These are phyloP conservation scores for Amiota communis DNA, from an alignment of 2,888 invertebrate species.

Conservation along the genomic window DNA sequence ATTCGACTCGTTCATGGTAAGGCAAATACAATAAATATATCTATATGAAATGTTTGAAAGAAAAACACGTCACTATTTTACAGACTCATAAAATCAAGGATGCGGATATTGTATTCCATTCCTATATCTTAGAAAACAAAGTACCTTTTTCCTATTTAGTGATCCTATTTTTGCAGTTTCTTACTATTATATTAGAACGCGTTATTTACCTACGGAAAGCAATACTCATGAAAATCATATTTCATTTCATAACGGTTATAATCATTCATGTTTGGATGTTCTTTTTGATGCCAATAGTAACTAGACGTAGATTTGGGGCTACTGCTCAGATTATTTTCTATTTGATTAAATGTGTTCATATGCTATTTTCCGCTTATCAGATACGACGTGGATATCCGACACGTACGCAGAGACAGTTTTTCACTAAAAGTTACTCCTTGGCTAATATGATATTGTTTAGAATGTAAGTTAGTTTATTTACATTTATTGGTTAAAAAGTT, in stretches of 20 bases:
- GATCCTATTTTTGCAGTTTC: conserved; percentile 95
- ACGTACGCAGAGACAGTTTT: conserved; percentile 95
- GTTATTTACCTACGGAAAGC: conserved; percentile 95
- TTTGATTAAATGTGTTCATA: conserved; percentile 96
- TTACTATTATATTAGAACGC: conserved; percentile 93
- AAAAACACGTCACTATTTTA: neutral
- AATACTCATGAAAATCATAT: conserved; percentile 89
- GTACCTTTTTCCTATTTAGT: conserved; percentile 95
- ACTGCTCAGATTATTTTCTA: conserved; percentile 93
- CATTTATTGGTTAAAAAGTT: too few species aligned
- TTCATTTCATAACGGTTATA: conserved; percentile 90
- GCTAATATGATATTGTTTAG: conserved; percentile 93
- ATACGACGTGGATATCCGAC: conserved; percentile 97
- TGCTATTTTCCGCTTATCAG: conserved; percentile 96
- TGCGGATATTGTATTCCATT: conserved; percentile 83
- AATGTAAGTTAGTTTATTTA: conserved; percentile 77
- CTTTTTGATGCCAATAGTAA: conserved; percentile 92
- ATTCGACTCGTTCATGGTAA: conserved; percentile 94
- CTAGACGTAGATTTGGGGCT: conserved; percentile 80
- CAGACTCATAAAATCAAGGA: conserved; percentile 76
- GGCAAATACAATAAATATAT: conserved; percentile 65
- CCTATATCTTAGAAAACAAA: conserved; percentile 92
- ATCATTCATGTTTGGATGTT: conserved; percentile 98
- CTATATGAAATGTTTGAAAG: neutral
- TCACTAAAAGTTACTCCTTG: conserved; percentile 94